Conservation (phyloP, 2,888 invertebrate species). For the Silvanus unidentatus region DNA sequence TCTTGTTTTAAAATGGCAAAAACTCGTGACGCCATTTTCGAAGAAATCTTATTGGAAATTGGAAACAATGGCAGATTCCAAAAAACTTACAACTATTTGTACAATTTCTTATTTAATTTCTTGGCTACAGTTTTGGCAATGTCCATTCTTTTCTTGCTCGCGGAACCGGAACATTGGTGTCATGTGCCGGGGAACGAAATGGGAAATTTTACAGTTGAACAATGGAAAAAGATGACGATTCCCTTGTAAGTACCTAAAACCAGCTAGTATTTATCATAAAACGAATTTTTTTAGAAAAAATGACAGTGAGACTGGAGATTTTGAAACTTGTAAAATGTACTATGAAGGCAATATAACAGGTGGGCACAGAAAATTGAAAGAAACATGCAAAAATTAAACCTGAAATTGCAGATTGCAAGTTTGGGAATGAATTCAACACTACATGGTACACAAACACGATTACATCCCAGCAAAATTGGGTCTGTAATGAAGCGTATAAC, state of each 20-base stretch:
- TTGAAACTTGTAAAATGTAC: constrained; percentile 1
- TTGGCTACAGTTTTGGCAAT: constrained; percentile 50
- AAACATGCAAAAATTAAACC: neutral
- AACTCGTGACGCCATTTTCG: constrained; percentile 1
- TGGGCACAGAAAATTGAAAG: neutral
- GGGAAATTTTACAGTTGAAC: constrained; percentile 45
- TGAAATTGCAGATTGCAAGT: constrained; percentile 46
- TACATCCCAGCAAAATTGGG: constrained; percentile 52
- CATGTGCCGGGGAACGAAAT: constrained; percentile 49
- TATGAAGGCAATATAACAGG: neutral
- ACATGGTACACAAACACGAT: constrained; percentile 51
- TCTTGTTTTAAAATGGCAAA: too few relatives aligned
- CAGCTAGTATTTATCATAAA: neutral
- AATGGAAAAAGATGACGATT: constrained; percentile 51
- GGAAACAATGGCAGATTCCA: constrained; percentile 47
- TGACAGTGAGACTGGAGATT: too few relatives aligned
- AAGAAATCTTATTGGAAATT: constrained; percentile 4
- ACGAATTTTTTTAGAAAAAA: neutral
- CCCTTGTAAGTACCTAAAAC: constrained; percentile 45
- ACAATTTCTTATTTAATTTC: constrained; percentile 47
- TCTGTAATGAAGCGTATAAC: constrained; percentile 51
- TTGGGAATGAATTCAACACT: constrained; percentile 53
- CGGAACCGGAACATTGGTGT: constrained; percentile 56
- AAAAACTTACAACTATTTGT: constrained; percentile 46
- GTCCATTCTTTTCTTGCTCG: constrained; percentile 51